Evolutionary conservation across 2,113 vertebrate genomes (phyloP).

Genomic region (Ibidorhyncha struthersii): DNA sequence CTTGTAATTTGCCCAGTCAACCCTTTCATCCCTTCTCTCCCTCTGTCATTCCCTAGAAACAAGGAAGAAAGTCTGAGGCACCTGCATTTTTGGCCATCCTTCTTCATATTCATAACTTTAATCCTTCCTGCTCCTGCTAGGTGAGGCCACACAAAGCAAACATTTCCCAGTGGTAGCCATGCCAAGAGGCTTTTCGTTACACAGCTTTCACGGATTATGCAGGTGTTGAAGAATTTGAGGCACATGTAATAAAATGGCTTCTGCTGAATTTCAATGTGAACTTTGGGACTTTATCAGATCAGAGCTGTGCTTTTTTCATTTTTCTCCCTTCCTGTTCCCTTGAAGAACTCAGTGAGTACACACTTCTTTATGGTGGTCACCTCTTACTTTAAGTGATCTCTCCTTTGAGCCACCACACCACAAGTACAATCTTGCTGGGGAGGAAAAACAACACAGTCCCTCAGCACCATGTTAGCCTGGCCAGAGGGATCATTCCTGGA

Average conservation of each 20-base stretch:
- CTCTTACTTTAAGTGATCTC: not conserved
- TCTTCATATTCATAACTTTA: conserved; percentile 3
- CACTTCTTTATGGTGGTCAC: not conserved
- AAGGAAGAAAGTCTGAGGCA: not conserved
- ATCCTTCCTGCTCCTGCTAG: not conserved
- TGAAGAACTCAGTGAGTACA: not conserved
- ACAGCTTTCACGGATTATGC: not conserved
- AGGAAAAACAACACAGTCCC: not conserved
- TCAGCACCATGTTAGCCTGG: not conserved
- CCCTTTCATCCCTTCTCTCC: not conserved
- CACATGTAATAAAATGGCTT: not conserved
- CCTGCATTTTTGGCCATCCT: not conserved
- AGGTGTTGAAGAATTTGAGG: not conserved
- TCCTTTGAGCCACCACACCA: not conserved
- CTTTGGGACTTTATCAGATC: not conserved
- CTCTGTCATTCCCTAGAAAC: not conserved
- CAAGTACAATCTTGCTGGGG: not conserved
- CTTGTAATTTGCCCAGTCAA: not conserved
- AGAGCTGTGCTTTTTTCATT: not conserved
- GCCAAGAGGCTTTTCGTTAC: not conserved
- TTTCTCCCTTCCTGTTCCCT: not conserved
- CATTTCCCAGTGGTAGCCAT: not conserved
- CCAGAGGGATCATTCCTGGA: not conserved
- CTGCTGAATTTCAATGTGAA: not conserved
- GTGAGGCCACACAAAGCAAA: not conserved